phyloP scores from a whole-genome alignment of 2,888 invertebrate species.

The Oegoconia quadripuncta region DNA sequence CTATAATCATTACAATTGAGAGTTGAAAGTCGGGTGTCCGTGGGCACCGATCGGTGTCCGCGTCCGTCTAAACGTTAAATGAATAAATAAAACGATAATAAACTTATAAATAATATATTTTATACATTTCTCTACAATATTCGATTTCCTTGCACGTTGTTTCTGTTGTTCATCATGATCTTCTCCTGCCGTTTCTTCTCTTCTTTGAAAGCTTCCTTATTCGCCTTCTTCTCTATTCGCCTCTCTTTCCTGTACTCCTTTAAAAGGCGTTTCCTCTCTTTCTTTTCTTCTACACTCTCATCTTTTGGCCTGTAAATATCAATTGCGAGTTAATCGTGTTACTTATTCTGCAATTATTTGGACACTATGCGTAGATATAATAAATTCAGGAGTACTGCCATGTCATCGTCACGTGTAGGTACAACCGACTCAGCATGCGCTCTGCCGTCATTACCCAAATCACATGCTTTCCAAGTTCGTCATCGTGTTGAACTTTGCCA shows the following conservation, averaged over 20 bases:
- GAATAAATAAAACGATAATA: conserved; percentile 16
- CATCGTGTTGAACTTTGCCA: too few species aligned
- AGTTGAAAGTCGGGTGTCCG: too few species aligned
- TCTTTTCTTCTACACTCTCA: conserved; percentile 88
- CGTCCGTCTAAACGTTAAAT: not conserved
- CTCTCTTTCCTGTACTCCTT: conserved; percentile 89
- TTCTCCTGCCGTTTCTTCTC: conserved; percentile 90
- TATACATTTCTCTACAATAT: conserved; percentile 65
- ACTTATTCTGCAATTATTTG: too few species aligned
- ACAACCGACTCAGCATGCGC: too few species aligned
- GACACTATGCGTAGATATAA: too few species aligned
- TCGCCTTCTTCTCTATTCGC: conserved; percentile 89
- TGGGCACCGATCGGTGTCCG: too few species aligned
- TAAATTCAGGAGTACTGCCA: too few species aligned
- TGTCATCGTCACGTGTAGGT: too few species aligned
- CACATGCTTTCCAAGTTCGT: too few species aligned
- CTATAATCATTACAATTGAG: too few species aligned
- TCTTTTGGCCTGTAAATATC: conserved; percentile 83
- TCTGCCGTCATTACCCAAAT: too few species aligned
- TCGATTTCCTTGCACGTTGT: conserved; percentile 85
- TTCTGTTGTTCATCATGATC: conserved; percentile 86
- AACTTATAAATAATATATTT: conserved; percentile 21
- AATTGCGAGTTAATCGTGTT: too few species aligned
- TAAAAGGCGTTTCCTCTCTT: conserved; percentile 86
- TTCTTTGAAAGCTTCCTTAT: conserved; percentile 89